A percentile compares a stretch with the other conserved stretches of the same genome.
phyloP scores from a whole-genome alignment of 2,113 vertebrate species.

The Archilochus colubris region DNA sequence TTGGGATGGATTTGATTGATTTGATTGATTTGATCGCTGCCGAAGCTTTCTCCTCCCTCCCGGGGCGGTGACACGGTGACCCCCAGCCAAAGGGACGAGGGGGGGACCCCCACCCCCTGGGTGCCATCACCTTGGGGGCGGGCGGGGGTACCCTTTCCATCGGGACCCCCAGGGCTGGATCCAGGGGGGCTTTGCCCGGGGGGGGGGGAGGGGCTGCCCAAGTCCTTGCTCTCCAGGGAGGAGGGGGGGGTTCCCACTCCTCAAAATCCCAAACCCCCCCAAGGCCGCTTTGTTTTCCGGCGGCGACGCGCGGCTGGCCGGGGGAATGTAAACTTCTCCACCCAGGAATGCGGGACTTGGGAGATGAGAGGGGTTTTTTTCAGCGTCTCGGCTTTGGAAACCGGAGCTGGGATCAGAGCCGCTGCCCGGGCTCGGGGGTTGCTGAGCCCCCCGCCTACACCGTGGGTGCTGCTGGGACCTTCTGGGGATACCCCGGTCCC shows the following conservation, averaged over 20 bases:
- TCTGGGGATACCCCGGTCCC: neutral
- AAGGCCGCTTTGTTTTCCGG: neutral
- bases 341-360: slow-evolving; percentile 53
- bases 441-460: neutral
- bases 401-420: neutral
- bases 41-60: neutral
- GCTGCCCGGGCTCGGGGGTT: neutral
- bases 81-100: fast-evolving
- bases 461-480: neutral
- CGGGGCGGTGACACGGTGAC: fast-evolving
- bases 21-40: neutral
- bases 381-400: neutral
- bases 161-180: fast-evolving
- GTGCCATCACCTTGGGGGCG: neutral
- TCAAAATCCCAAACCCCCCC: neutral
- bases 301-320: neutral
- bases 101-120: fast-evolving
- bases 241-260: neutral
- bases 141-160: neutral
- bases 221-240: neutral
- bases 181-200: neutral
- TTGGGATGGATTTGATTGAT: neutral
- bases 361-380: neutral
- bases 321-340: slow-evolving; percentile 56
- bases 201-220: neutral